phyloP scores from a whole-genome alignment of 2,888 invertebrate species.

The Lysandra coridon region DNA sequence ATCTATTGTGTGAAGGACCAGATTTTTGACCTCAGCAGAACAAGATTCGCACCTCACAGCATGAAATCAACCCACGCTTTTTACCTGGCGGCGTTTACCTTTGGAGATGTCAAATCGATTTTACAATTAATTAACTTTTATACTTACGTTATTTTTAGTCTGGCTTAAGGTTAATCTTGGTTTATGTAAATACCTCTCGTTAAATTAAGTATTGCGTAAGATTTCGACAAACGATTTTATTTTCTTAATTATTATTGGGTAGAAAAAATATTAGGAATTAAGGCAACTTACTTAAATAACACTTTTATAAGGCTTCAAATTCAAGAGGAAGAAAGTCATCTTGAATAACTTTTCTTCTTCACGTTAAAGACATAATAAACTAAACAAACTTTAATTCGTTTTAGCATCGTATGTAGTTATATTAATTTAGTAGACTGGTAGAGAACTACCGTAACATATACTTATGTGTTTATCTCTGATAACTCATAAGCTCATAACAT shows the following conservation, averaged over 20 bases:
- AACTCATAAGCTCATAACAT: background rate
- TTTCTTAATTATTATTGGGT: background rate
- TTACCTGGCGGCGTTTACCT: background rate
- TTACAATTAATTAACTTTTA: background rate
- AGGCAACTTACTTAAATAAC: background rate
- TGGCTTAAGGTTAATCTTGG: background rate
- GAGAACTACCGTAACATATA: background rate
- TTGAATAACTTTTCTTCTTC: background rate
- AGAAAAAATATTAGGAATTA: background rate
- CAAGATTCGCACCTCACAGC: background rate
- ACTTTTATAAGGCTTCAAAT: background rate
- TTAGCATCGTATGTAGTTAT: background rate
- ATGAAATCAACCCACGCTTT: slow-evolving; percentile 1
- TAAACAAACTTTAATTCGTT: background rate
- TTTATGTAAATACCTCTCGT: background rate
- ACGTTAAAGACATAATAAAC: background rate
- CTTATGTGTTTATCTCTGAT: background rate
- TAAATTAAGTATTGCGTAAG: background rate
- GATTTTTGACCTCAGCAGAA: background rate
- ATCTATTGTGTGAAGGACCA: background rate
- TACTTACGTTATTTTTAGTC: background rate
- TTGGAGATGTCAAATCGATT: background rate
- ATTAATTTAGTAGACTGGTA: too few species aligned
- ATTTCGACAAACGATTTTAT: background rate
- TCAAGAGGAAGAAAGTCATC: too few species aligned